phyloP scores from a whole-genome alignment of 2,888 invertebrate species.

The Lycaena phlaeas region DNA sequence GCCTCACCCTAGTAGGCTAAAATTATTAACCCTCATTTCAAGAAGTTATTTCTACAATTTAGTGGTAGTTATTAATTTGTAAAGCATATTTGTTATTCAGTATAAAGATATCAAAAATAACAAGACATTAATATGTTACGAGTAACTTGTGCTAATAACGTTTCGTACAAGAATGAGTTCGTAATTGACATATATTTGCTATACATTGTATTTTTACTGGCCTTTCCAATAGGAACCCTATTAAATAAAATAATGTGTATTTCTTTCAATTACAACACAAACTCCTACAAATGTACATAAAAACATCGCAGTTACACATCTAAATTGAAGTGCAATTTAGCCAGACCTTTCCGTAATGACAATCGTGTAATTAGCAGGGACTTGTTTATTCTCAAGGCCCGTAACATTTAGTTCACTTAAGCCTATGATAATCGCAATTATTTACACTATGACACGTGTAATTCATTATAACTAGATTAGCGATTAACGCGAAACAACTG shows the following conservation, averaged over 20 bases:
- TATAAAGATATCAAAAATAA: no score
- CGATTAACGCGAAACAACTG: neutral
- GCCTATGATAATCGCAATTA: neutral
- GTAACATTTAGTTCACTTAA: neutral
- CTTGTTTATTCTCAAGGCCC: slow-evolving; percentile 33
- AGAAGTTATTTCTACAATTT: no score
- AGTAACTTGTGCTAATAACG: neutral
- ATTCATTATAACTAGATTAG: slow-evolving; percentile 2
- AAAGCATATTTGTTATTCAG: no score
- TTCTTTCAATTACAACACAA: neutral
- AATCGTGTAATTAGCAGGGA: slow-evolving; percentile 47
- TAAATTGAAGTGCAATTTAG: slow-evolving; percentile 52
- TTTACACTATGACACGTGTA: neutral
- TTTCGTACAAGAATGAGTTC: neutral
- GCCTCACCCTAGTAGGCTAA: no score
- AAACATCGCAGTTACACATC: slow-evolving; percentile 43
- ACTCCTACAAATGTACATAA: slow-evolving; percentile 30
- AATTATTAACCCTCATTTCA: no score
- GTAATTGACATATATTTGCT: neutral
- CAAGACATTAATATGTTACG: neutral
- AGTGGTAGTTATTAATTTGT: no score
- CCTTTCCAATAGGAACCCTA: neutral
- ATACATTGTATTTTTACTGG: neutral
- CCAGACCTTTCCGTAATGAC: slow-evolving; percentile 39
- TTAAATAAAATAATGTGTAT: neutral